phyloP scores from a whole-genome alignment of 1,140 invertebrate genomes.

The Drosophila trapezifrons region DNA sequence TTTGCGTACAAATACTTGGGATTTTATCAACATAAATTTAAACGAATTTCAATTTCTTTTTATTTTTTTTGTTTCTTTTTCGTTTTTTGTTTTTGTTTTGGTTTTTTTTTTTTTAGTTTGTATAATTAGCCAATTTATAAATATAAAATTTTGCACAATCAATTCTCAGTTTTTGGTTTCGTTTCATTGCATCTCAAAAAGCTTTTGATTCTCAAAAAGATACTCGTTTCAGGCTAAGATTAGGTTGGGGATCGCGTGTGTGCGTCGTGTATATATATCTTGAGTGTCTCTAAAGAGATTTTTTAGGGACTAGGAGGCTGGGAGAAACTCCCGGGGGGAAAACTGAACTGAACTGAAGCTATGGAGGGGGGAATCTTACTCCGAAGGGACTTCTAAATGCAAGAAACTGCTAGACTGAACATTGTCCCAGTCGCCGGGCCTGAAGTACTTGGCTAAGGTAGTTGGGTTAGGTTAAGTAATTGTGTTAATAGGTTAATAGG shows the following conservation, averaged over 20 bases:
- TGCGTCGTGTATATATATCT: conserved; percentile 15
- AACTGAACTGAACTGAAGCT: conserved; percentile 43
- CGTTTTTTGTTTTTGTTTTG: conserved; percentile 1
- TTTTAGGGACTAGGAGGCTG: conserved; percentile 4
- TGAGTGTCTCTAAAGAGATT: conserved; percentile 19
- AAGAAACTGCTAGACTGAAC: conserved; percentile 20
- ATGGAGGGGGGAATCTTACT: conserved; percentile 8
- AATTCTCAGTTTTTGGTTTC: conserved; percentile 37
- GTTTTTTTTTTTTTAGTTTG: conserved; percentile 22
- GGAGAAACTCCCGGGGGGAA: background rate
- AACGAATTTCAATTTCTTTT: conserved; percentile 36
- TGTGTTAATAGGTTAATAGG: conserved; percentile 69
- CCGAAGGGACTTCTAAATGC: conserved; percentile 12
- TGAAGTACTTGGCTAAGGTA: conserved; percentile 57
- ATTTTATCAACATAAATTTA: conserved; percentile 57
- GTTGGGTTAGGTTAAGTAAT: conserved; percentile 33
- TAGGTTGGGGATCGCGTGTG: conserved; percentile 27
- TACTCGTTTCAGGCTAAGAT: conserved; percentile 52
- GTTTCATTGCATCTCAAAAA: conserved; percentile 62
- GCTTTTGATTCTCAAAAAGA: conserved; percentile 58
- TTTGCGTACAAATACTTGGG: conserved; percentile 69
- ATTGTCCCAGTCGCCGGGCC: conserved; percentile 46
- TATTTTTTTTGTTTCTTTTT: background rate
- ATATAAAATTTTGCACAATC: conserved; percentile 60
- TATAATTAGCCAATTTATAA: conserved; percentile 62